Base-by-base conservation (phyloP, 2,888 invertebrate genomes). In the Microctonus aethiopoides region DNA sequence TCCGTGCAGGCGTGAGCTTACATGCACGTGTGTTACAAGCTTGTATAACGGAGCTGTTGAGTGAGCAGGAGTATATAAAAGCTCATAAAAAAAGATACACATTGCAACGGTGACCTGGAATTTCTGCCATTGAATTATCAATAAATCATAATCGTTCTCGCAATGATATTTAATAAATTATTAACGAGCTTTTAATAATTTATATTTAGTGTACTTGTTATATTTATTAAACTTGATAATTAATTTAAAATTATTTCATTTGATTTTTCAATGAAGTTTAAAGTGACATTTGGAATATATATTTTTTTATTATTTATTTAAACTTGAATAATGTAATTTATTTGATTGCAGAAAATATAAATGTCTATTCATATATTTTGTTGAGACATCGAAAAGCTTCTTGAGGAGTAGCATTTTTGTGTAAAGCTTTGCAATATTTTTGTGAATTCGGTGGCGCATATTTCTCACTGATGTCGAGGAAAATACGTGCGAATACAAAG, bases 351-450 rank as follows among this genome's bases (percentile, higher is more conserved):
- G 13, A n/a, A 46, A n/a, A 46, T 46, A 46, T 16, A 7, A 41
- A 7, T 16, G 20, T n/a, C 9, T 46, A 41, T 29, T 22, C 29
- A 26, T 46, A 46, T 41, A 26, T 51, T 61, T n/a, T 9, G 41
- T 46, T 26, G 51, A 29, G 16, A 52, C 52, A 16, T 32, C 36
- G 56, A 36, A 54, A 54, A 34, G 34, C 36, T 32, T 24, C 56
- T 16, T 5, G n/a, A 46, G 46, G 7, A 46, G 46, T 46, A 2
- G 46, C 46, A 46, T 46, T 46, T 20, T 46, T 9, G 46, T 16
- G n/a, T 65, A 54, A 56, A 56, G 65, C 65, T 36, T n/a, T 16
- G 56, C 65, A 65, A 65, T 65, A 65, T 65, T 65, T 65, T 56
- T 39, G 56, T 36, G 36, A 56, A 39, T 39, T 26, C 39, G 52